Conservation (phyloP, 2,797 vertebrate genomes). For the Balearica regulorum region DNA sequence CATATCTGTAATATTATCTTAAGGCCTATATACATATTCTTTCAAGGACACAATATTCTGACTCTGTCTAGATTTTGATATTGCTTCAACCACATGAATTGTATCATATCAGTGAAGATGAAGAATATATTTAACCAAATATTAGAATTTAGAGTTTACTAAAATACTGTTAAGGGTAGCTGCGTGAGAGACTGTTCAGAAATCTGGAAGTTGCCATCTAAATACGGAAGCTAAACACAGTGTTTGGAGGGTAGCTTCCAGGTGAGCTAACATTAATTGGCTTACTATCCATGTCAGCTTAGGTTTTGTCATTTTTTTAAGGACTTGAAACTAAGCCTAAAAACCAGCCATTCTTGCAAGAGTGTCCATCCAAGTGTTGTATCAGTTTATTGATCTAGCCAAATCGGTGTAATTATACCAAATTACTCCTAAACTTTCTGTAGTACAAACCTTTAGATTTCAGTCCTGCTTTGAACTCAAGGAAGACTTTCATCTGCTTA, state of each 20-base stretch:
- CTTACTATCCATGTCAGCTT: not conserved
- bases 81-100: not conserved
- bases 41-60: not conserved
- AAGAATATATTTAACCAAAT: not conserved
- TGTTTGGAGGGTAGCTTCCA: not conserved
- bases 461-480: not conserved
- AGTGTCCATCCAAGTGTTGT: not conserved
- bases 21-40: not conserved
- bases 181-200: not conserved
- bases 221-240: not conserved
- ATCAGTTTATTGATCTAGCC: not conserved
- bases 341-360: not conserved
- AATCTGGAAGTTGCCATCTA: not conserved
- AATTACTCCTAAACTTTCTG: not conserved
- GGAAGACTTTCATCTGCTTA: not conserved
- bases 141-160: not conserved
- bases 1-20: not conserved
- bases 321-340: not conserved
- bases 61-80: not conserved
- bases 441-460: not conserved
- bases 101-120: not conserved
- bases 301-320: not conserved
- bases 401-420: not conserved
- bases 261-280: not conserved
- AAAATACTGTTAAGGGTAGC: not conserved